Percentiles rank a stretch among this genome's conserved stretches.
Conservation (phyloP, 2,113 vertebrate genomes). For the Microcebus murinus region DNA sequence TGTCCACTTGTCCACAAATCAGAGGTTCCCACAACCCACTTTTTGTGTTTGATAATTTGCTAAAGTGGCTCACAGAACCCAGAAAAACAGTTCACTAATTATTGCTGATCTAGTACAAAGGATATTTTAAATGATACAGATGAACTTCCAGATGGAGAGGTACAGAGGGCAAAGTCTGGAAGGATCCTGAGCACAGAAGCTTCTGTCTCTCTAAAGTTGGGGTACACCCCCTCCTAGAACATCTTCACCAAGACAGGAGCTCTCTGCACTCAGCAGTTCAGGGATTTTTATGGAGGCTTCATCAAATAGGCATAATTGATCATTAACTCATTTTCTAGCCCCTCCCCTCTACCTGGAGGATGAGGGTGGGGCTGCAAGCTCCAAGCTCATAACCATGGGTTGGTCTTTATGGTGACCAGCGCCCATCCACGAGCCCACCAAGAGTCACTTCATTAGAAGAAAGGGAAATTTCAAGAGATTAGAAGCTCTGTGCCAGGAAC, state of each 20-base stretch:
- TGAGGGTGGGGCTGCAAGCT: accelerated
- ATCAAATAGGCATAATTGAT: not conserved
- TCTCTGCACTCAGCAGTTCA: not conserved
- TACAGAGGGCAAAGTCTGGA: not conserved
- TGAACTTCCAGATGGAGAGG: not conserved
- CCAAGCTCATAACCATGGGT: not conserved
- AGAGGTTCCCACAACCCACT: not conserved
- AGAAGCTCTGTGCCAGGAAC: not conserved
- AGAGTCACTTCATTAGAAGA: not conserved
- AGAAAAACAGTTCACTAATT: not conserved
- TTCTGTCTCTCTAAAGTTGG: not conserved
- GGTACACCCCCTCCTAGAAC: not conserved
- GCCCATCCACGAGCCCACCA: not conserved
- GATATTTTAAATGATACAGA: not conserved
- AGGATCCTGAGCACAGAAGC: not conserved
- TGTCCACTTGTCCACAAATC: not conserved
- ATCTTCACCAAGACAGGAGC: not conserved
- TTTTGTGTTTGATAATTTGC: not conserved
- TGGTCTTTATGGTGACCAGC: not conserved
- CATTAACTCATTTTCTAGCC: not conserved
- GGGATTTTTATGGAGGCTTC: not conserved
- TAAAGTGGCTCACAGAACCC: not conserved
- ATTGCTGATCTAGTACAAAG: not conserved
- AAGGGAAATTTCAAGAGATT: not conserved
- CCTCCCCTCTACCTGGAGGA: not conserved